These are phyloP conservation scores for Dynastes maya DNA, from an alignment of 2,888 invertebrate species.

Conservation along the genomic window DNA sequence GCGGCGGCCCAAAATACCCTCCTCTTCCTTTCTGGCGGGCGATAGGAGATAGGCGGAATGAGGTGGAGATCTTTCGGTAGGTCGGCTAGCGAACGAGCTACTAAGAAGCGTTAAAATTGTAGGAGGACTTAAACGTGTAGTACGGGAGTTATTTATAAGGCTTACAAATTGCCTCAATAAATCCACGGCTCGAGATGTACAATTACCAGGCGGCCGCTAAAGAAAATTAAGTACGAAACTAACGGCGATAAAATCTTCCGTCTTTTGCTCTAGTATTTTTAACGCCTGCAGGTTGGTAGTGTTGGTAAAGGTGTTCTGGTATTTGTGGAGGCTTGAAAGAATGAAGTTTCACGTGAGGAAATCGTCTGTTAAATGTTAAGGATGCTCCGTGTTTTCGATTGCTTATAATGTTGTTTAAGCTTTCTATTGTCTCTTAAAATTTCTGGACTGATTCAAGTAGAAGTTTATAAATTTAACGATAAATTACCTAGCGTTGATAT, in stretches of 20 bases:
- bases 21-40: not conserved
- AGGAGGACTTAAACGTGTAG: slow-evolving; percentile 38
- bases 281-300: not conserved
- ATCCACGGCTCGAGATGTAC: slow-evolving; percentile 44
- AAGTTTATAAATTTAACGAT: too few relatives aligned
- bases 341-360: too few relatives aligned
- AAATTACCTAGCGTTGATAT: too few relatives aligned
- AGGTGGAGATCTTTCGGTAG: not conserved
- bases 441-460: too few relatives aligned
- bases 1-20: not conserved
- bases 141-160: slow-evolving; percentile 42
- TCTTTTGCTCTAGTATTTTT: slow-evolving; percentile 22
- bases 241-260: slow-evolving; percentile 42
- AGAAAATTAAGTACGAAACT: slow-evolving; percentile 47
- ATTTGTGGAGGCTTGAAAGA: not conserved
- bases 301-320: not conserved
- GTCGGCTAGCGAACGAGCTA: not conserved
- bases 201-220: slow-evolving; percentile 44
- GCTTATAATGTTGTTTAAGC: too few relatives aligned
- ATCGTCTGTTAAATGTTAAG: too few relatives aligned
- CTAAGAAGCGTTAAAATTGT: slow-evolving; percentile 41
- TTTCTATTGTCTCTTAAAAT: too few relatives aligned
- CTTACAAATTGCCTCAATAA: slow-evolving; percentile 46
- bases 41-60: not conserved
- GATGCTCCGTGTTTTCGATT: too few relatives aligned